Evolutionary conservation across 2,113 vertebrate species (phyloP).

Genomic region (Pachyramphus minor): DNA sequence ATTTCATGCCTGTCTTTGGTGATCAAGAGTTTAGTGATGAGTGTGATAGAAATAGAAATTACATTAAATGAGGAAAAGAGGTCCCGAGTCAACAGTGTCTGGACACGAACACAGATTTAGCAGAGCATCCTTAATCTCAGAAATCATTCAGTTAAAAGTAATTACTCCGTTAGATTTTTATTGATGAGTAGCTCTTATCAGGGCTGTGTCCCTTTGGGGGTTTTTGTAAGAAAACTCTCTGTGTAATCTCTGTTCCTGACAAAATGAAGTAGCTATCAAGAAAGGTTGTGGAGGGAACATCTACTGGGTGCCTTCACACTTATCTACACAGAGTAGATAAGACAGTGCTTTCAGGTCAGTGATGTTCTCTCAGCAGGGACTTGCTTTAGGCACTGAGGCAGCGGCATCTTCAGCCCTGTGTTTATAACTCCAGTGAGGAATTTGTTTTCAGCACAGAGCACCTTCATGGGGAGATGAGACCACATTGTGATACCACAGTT

Average conservation of each 20-base stretch:
- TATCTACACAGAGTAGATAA: not conserved
- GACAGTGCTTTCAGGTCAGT: not conserved
- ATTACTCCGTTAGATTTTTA: not conserved
- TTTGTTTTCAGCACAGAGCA: not conserved
- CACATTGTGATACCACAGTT: not conserved
- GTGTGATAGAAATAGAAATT: not conserved
- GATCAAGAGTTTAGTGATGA: not conserved
- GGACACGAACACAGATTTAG: not conserved
- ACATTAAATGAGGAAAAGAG: not conserved
- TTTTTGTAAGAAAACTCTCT: not conserved
- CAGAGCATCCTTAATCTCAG: not conserved
- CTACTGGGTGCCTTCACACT: not conserved
- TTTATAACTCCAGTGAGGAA: not conserved
- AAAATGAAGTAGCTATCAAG: not conserved
- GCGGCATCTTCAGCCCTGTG: not conserved
- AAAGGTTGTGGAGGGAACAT: not conserved
- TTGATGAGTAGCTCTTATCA: not conserved
- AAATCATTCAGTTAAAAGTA: not conserved
- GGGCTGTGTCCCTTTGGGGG: rapidly evolving
- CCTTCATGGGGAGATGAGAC: not conserved
- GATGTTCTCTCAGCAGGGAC: not conserved
- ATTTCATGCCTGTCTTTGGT: not conserved
- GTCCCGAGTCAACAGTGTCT: not conserved
- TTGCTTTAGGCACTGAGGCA: not conserved
- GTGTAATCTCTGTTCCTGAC: not conserved